phyloP scores from a whole-genome alignment of 2,797 vertebrate species.

The Ara ararauna region DNA sequence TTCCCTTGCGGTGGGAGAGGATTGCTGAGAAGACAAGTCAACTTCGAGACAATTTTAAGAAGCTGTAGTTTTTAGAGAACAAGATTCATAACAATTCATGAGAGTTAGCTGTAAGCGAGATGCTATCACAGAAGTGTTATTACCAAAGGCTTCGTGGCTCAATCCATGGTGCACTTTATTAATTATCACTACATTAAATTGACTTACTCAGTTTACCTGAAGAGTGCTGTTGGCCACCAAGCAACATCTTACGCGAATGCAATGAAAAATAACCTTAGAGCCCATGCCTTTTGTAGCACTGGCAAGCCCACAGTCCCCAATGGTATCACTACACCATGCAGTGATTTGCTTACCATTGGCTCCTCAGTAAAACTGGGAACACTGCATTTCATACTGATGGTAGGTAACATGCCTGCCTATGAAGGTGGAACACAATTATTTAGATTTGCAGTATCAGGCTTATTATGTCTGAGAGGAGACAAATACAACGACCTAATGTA shows the following conservation, averaged over 20 bases:
- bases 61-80: not conserved
- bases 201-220: not conserved
- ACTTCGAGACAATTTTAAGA: not conserved
- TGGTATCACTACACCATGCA: rapidly evolving
- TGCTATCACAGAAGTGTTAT: not conserved
- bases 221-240: not conserved
- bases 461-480: not conserved
- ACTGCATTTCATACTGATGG: rapidly evolving
- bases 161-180: rapidly evolving
- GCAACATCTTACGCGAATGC: not conserved
- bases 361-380: not conserved
- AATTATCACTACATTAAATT: rapidly evolving
- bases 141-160: not conserved
- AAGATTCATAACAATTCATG: not conserved
- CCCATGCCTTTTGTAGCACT: not conserved
- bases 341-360: not conserved
- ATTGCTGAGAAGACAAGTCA: rapidly evolving
- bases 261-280: rapidly evolving
- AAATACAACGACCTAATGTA: not conserved
- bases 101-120: not conserved
- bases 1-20: rapidly evolving
- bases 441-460: not conserved
- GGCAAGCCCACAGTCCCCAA: rapidly evolving
- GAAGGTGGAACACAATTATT: not conserved
- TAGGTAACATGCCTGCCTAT: rapidly evolving